Evolutionary conservation across 2,888 invertebrate species (phyloP).

Genomic region (Drosophila mercatorum): DNA sequence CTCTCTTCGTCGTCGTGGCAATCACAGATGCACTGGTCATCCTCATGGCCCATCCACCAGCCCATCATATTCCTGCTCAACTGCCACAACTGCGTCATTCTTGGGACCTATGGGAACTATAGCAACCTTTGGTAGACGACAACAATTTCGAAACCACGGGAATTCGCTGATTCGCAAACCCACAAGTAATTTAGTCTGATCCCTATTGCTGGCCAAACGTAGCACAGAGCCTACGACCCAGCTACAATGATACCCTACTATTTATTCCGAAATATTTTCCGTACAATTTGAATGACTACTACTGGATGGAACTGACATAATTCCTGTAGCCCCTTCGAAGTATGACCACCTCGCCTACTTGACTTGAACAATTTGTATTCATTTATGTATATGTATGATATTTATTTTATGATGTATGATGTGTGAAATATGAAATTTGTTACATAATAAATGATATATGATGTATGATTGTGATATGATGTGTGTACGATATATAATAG

Average conservation of each 20-base stretch:
- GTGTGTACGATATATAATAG: too few relatives aligned
- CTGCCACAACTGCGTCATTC: constrained; percentile 40
- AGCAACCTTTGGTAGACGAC: neutral
- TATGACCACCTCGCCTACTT: constrained; percentile 4
- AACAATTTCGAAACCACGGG: neutral
- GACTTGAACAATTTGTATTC: too few relatives aligned
- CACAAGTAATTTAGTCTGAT: neutral
- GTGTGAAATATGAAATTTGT: too few relatives aligned
- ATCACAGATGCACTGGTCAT: constrained; percentile 12
- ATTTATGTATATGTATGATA: too few relatives aligned
- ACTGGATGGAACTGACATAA: neutral
- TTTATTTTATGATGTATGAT: too few relatives aligned
- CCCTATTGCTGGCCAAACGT: constrained; percentile 1
- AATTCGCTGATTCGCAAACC: neutral
- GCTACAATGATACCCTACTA: constrained; percentile 9
- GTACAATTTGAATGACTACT: constrained; percentile 21
- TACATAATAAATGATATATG: too few relatives aligned
- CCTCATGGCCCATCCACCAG: constrained; percentile 3
- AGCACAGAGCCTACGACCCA: constrained; percentile 11
- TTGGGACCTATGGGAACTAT: neutral
- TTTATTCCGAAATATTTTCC: constrained; percentile 22
- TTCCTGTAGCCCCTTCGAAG: neutral
- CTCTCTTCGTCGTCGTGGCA: constrained; percentile 1
- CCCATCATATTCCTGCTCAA: neutral
- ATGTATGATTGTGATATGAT: too few relatives aligned